A percentile compares a stretch with the other conserved stretches of the same genome.
phyloP scores from a whole-genome alignment of 2,113 vertebrate genomes.

The Strix uralensis region DNA sequence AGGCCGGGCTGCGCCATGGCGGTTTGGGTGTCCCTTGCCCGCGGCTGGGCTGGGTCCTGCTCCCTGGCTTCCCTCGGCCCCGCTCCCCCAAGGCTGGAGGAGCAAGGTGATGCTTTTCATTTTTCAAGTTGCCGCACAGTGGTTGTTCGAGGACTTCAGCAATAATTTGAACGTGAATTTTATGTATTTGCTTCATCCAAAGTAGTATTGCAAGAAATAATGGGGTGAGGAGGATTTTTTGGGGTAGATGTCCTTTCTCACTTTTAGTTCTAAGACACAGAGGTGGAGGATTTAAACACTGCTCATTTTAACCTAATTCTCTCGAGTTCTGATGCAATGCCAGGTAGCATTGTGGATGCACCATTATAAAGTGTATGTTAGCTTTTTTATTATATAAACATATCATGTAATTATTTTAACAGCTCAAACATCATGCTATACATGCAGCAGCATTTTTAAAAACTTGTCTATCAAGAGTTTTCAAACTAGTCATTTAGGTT shows the following conservation, averaged over 20 bases:
- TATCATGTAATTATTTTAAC: neutral
- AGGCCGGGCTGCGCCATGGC: no score
- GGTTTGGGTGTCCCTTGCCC: no score
- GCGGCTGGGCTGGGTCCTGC: no score
- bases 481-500: neutral
- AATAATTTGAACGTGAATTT: accelerated
- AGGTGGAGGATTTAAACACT: neutral
- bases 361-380: accelerated
- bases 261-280: neutral
- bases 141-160: neutral
- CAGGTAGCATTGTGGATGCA: neutral
- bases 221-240: accelerated
- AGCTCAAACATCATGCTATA: neutral
- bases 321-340: neutral
- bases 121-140: no score
- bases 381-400: neutral
- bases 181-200: accelerated
- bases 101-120: no score
- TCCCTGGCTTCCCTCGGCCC: no score
- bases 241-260: accelerated
- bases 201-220: accelerated
- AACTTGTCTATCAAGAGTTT: neutral
- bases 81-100: no score
- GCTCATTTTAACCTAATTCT: accelerated
- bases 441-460: neutral